Evolutionary conservation across 2,888 invertebrate genomes (phyloP).

Genomic region (Pediacus dermestoides): DNA sequence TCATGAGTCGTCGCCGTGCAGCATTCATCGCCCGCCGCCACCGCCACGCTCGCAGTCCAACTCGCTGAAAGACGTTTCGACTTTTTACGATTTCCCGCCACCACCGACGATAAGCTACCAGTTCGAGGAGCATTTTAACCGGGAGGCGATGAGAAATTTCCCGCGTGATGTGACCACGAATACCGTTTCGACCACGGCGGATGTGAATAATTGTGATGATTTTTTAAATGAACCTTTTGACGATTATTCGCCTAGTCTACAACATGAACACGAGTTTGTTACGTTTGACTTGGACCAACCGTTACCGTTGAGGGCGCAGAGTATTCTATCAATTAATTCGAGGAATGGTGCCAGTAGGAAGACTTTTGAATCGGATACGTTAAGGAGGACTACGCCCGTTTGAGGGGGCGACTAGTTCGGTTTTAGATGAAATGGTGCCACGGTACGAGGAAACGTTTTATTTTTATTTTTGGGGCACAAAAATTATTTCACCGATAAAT

Average conservation of each 20-base stretch:
- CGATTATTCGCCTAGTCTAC: conserved; percentile 56
- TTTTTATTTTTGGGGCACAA: no score
- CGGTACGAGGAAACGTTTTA: no score
- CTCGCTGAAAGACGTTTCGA: conserved; percentile 58
- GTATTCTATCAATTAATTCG: conserved; percentile 42
- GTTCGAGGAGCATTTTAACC: conserved; percentile 49
- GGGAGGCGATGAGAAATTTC: conserved; percentile 27
- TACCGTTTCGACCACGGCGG: conserved; percentile 65
- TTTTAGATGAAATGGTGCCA: no score
- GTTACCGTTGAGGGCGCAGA: conserved; percentile 45
- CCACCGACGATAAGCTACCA: conserved; percentile 63
- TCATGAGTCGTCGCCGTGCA: conserved; percentile 54
- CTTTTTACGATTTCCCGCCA: conserved; percentile 63
- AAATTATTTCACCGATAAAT: no score
- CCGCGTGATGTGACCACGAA: conserved; percentile 64
- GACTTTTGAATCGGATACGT: conserved; percentile 52
- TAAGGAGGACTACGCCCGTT: conserved; percentile 60
- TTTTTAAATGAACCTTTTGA: conserved; percentile 46
- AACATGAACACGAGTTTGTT: conserved; percentile 64
- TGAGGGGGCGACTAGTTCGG: no score
- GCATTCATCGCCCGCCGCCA: conserved; percentile 52
- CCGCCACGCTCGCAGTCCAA: conserved; percentile 52
- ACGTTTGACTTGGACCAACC: conserved; percentile 65
- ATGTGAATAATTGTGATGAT: conserved; percentile 50
- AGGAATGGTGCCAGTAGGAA: conserved; percentile 36